Base-by-base conservation (phyloP, 2,888 invertebrate species). In the Volucella inanis region DNA sequence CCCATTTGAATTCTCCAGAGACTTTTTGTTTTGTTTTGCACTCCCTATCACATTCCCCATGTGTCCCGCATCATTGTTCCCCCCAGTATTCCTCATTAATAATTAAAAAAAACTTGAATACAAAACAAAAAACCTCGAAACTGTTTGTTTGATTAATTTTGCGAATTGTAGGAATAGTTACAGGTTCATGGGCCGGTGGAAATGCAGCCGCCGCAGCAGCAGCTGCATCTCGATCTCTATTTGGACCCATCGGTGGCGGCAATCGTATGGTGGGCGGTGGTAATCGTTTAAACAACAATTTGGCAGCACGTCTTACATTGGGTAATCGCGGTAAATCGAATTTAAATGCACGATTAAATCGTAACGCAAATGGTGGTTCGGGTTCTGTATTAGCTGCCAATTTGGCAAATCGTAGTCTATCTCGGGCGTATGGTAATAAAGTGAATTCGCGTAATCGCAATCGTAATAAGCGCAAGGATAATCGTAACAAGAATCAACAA, bases 131-230 rank as follows among this genome's bases (percentile, higher is more conserved):
- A 70, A 81, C 71, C 76, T 83, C 82, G 85, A 85, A 78, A 87
- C 85, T 87, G 71, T 88, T 87, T 87, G 83, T 88, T 87, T 87
- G 87, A 87, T 87, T 87, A 88, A 87, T 88, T 88, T 88, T 88
- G 87, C 85, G 78, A 88, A 88, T 88, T 88, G 86, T 88, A 88
- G 88, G 89, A 87, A 88, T 89, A 88, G 89, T 89, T 87, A 89
- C 89, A 87, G 89, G 89, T 84, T 89, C 89, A 55, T 89, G 89
- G 89, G 89, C 89, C 61, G 87, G 87, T 61, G 87, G 85, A 59
- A 86, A 87, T 84, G 72, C 78, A 79, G 81, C 87, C 47, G 84
- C 87, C 31, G 81, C 87, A 31, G 86, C 62, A 22, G 84, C 87
- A 62, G 80, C 77, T 71, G 75, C 87, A 59, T 87, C 87, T 65